Conservation (phyloP, 92 coral and sea anemone genomes). For the Ricordea florida region DNA sequence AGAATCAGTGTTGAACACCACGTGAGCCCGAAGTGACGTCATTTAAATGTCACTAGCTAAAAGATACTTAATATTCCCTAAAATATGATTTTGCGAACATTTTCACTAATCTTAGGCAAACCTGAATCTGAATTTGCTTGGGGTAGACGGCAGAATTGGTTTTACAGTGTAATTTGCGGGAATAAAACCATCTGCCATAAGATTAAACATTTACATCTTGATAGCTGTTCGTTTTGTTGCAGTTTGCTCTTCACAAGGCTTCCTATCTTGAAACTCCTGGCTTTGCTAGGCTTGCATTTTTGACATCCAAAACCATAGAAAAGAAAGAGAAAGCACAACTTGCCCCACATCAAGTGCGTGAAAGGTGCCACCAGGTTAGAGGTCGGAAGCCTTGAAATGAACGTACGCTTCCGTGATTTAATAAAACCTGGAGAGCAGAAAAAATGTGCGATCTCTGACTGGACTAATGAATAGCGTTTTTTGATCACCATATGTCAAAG, state of each 20-base stretch:
- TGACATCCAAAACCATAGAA: constrained; percentile 33
- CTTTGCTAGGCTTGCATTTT: constrained; percentile 64
- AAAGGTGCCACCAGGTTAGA: constrained; percentile 16
- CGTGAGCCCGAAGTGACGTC: too few species aligned
- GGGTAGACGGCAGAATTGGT: too few species aligned
- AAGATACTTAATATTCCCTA: too few species aligned
- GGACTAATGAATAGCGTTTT: neutral
- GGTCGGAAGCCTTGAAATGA: constrained; percentile 54
- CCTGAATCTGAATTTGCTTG: too few species aligned
- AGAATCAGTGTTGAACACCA: neutral
- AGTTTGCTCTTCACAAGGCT: constrained; percentile 51
- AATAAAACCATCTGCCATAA: constrained; percentile 35
- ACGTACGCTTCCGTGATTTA: constrained; percentile 28
- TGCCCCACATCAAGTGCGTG: too few species aligned
- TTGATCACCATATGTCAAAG: too few species aligned
- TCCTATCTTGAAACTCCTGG: constrained; percentile 65
- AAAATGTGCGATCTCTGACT: constrained; percentile 12
- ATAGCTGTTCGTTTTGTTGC: neutral
- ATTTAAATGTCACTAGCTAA: too few species aligned
- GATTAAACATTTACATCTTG: neutral
- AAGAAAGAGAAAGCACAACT: constrained; percentile 45
- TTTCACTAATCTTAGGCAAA: too few species aligned
- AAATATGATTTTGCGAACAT: too few species aligned
- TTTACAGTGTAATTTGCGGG: constrained; percentile 36
- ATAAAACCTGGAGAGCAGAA: neutral